Conservation (phyloP, 2,113 vertebrate genomes). For the Aleadryas rufinucha region DNA sequence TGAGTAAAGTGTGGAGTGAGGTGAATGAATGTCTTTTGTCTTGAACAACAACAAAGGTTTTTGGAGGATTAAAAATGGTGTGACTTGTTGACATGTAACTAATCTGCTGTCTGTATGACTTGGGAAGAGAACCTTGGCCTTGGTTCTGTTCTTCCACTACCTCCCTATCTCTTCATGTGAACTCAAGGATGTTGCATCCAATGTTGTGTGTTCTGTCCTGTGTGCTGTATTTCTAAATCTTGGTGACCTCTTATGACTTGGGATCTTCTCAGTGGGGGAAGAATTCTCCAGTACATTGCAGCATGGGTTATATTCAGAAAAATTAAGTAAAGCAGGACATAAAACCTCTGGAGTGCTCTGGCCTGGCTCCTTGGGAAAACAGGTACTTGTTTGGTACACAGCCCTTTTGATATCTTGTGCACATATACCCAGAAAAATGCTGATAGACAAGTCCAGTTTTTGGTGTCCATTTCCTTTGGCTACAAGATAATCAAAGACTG, state of each 20-base stretch:
- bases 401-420: background rate
- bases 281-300: accelerated
- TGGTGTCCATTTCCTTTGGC: background rate
- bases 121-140: background rate
- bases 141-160: background rate
- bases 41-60: background rate
- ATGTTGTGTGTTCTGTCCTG: background rate
- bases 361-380: background rate
- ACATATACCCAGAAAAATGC: background rate
- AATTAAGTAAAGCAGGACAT: background rate
- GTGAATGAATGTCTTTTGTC: background rate
- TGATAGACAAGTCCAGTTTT: background rate
- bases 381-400: accelerated
- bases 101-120: background rate
- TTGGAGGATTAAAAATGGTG: background rate
- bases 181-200: background rate
- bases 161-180: background rate
- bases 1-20: background rate
- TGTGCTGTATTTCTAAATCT: background rate
- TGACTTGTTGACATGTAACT: background rate
- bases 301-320: background rate
- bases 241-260: background rate
- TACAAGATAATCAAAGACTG: background rate
- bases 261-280: background rate
- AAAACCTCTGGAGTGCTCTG: background rate